phyloP scores from a whole-genome alignment of 2,888 invertebrate species.

The Erannis defoliaria region DNA sequence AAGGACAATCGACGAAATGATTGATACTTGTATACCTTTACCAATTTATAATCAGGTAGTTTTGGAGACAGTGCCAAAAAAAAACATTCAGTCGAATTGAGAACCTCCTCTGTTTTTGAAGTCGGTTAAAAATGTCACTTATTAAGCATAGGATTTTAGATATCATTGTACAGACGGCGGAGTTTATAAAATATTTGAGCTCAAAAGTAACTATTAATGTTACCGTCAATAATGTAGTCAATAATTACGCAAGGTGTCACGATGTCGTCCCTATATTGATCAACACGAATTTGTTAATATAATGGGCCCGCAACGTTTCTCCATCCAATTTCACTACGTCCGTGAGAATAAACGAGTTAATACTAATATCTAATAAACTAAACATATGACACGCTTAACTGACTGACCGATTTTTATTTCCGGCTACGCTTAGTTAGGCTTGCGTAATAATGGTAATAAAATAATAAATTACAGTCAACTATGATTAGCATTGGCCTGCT shows the following conservation, averaged over 20 bases:
- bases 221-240: constrained; percentile 36
- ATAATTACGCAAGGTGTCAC: constrained; percentile 49
- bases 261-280: constrained; percentile 55
- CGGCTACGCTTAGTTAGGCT: constrained; percentile 46
- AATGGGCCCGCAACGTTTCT: constrained; percentile 57
- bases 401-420: constrained; percentile 49
- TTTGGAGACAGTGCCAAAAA: no score
- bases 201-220: constrained; percentile 26
- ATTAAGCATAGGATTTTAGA: no score
- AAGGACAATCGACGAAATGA: no score
- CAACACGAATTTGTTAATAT: constrained; percentile 58
- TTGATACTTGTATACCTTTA: no score
- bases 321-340: constrained; percentile 60
- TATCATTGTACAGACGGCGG: no score
- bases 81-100: no score
- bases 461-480: constrained; percentile 16
- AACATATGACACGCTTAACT: constrained; percentile 23
- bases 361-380: constrained; percentile 36
- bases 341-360: constrained; percentile 64
- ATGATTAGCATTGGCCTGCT: constrained; percentile 7
- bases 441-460: constrained; percentile 47
- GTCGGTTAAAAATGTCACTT: no score
- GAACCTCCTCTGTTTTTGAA: no score
- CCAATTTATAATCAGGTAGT: no score
- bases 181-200: neutral